Evolutionary conservation across 2,888 invertebrate genomes (phyloP).

Genomic region (Tetragonisca angustula): DNA sequence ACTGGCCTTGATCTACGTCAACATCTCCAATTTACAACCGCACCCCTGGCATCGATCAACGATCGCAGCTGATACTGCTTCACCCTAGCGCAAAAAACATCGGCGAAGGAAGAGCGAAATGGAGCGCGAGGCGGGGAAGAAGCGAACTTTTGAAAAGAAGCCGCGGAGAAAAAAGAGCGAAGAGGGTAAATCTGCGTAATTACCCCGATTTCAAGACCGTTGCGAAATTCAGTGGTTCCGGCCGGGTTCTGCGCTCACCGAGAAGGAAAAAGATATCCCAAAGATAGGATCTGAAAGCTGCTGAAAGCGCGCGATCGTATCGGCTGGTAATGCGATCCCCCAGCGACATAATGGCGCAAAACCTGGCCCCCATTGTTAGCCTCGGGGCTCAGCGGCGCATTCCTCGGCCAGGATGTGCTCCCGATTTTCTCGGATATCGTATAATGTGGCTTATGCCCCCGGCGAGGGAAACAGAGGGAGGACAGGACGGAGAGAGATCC

Average conservation of each 20-base stretch:
- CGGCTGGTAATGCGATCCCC: slow-evolving; percentile 78
- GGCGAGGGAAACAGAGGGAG: slow-evolving; percentile 42
- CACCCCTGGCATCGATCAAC: background rate
- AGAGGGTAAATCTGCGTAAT: slow-evolving; percentile 58
- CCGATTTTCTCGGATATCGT: slow-evolving; percentile 77
- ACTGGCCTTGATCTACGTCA: no score
- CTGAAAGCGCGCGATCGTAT: slow-evolving; percentile 72
- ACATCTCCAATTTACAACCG: background rate
- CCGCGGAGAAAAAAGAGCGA: background rate
- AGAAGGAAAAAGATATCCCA: slow-evolving; percentile 64
- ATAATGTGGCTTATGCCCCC: slow-evolving; percentile 76
- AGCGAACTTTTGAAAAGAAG: slow-evolving; percentile 19
- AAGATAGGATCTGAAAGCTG: slow-evolving; percentile 69
- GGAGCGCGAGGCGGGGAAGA: background rate
- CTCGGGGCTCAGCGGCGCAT: slow-evolving; percentile 59
- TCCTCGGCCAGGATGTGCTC: slow-evolving; percentile 78
- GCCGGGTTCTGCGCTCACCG: slow-evolving; percentile 53
- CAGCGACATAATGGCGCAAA: slow-evolving; percentile 78
- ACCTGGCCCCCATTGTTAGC: slow-evolving; percentile 71
- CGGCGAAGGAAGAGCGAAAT: background rate
- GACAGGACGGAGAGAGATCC: slow-evolving; percentile 53
- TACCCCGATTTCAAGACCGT: slow-evolving; percentile 55
- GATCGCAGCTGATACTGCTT: background rate
- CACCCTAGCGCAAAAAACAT: background rate
- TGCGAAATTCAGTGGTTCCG: slow-evolving; percentile 63